Conservation (phyloP, 2,888 invertebrate species). For the Pseudanteris insignis region DNA sequence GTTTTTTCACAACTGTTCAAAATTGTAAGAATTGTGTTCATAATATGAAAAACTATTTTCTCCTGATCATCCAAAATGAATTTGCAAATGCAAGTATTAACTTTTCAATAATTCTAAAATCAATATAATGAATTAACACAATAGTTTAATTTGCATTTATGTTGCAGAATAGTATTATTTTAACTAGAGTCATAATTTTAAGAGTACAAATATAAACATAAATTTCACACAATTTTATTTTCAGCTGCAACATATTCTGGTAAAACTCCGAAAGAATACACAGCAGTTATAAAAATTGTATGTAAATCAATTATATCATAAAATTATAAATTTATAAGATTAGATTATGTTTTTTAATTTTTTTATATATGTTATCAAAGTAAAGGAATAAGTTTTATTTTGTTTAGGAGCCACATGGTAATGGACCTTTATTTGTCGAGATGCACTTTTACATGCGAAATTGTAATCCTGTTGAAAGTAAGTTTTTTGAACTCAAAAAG, state of each 20-base stretch:
- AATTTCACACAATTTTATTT: no score
- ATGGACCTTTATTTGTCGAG: constrained; percentile 95
- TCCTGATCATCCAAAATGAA: no score
- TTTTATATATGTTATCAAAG: background rate
- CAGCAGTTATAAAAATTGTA: constrained; percentile 83
- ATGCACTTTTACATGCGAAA: constrained; percentile 88
- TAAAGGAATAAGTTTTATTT: constrained; percentile 1
- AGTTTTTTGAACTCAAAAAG: constrained; percentile 6
- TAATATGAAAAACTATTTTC: no score
- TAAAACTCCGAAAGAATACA: constrained; percentile 70
- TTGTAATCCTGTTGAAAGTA: constrained; percentile 77
- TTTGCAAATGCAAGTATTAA: no score
- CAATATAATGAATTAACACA: no score
- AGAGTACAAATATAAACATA: background rate
- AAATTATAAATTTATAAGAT: no score
- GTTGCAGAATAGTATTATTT: no score
- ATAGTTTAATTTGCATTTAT: no score
- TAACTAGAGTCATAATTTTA: no score
- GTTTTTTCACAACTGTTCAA: background rate
- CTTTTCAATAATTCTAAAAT: no score
- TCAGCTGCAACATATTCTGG: constrained; percentile 67
- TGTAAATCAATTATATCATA: constrained; percentile 60
- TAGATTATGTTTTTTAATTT: background rate
- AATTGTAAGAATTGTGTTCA: no score
- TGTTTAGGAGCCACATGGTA: constrained; percentile 84